phyloP scores from a whole-genome alignment of 2,888 invertebrate genomes.

The Melipona beecheii region DNA sequence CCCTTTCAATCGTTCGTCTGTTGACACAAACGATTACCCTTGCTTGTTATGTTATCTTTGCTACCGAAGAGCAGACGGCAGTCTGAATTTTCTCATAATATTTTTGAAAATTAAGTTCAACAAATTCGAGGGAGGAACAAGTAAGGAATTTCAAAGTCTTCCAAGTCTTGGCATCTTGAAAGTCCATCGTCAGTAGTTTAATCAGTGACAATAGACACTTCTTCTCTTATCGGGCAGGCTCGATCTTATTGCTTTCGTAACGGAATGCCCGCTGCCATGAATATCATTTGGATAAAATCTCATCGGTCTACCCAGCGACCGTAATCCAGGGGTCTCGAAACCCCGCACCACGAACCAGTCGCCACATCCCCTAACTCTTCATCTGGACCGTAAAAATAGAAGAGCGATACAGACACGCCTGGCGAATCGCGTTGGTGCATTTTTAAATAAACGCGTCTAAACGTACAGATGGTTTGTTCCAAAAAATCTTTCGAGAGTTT shows the following conservation, averaged over 20 bases:
- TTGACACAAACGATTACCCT: not conserved
- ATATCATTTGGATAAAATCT: conserved; percentile 82
- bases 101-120: not conserved
- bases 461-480: conserved; percentile 28
- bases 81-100: not conserved
- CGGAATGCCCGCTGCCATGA: conserved; percentile 68
- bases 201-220: conserved; percentile 74
- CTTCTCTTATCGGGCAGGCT: conserved; percentile 57
- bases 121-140: not conserved
- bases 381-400: conserved; percentile 55
- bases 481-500: too few species aligned
- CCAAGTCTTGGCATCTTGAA: not conserved
- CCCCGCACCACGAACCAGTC: conserved; percentile 54
- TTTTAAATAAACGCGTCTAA: not conserved
- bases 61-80: too few species aligned
- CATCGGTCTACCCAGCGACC: conserved; percentile 72
- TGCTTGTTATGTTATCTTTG: too few species aligned
- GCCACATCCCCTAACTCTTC: conserved; percentile 52
- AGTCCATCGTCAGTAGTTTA: conserved; percentile 53
- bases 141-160: not conserved
- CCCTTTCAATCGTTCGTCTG: not conserved
- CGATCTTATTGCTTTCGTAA: conserved; percentile 45
- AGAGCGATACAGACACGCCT: conserved; percentile 30
- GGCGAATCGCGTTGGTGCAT: not conserved
- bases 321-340: conserved; percentile 60